Evolutionary conservation across 1,140 invertebrate genomes (phyloP).

Genomic region (Dufourea novaeangliae): DNA sequence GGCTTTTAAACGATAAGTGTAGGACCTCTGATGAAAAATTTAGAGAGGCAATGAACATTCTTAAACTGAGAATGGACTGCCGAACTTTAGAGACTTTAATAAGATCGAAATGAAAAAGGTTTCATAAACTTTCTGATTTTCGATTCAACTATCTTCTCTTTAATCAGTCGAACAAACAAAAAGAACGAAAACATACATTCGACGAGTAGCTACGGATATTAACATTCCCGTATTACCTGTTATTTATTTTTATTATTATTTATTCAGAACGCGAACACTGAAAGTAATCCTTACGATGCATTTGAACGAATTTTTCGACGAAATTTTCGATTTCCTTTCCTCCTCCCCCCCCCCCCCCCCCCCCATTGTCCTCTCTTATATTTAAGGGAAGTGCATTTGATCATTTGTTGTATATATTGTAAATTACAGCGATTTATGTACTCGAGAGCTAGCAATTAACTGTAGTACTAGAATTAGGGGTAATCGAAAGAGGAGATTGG

Average conservation of each 20-base stretch:
- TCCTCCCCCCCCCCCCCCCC: background rate
- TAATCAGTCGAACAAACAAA: conserved; percentile 12
- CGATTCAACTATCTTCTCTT: conserved; percentile 37
- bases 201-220: conserved; percentile 52
- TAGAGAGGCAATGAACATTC: background rate
- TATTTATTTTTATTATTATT: conserved; percentile 33
- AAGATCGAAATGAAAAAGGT: background rate
- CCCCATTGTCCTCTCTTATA: background rate
- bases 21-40: background rate
- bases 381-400: conserved; percentile 70
- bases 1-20: background rate
- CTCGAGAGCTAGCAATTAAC: conserved; percentile 66
- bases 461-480: conserved; percentile 49
- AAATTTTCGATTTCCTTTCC: background rate
- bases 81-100: background rate
- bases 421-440: conserved; percentile 76
- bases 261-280: background rate
- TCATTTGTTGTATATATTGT: conserved; percentile 80
- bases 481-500: conserved; percentile 38
- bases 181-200: conserved; percentile 23
- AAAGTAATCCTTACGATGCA: conserved; percentile 5
- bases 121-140: conserved; percentile 48
- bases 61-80: background rate
- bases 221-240: conserved; percentile 25
- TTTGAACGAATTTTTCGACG: conserved; percentile 20